Evolutionary conservation across 1,140 invertebrate genomes (phyloP).

Genomic region (Drosophila oshimai): DNA sequence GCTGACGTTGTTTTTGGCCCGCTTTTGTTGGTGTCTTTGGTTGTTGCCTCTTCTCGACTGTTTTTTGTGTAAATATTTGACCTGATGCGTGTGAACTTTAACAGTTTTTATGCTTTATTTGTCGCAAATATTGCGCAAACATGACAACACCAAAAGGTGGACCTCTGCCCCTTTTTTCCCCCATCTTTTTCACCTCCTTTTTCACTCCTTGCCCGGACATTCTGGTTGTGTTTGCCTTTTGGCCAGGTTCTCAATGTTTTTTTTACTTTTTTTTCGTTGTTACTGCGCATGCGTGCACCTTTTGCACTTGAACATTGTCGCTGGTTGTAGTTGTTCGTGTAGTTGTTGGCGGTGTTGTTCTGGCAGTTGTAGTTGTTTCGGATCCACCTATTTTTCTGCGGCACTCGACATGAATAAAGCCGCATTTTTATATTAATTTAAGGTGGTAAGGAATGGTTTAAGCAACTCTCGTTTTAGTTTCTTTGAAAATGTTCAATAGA

Average conservation of each 20-base stretch:
- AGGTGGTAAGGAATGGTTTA: neutral
- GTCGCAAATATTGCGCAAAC: constrained; percentile 81
- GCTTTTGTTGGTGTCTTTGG: constrained; percentile 9
- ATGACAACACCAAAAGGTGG: constrained; percentile 28
- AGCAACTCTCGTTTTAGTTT: too few species aligned
- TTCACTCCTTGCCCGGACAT: neutral
- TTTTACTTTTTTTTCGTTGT: constrained; percentile 18
- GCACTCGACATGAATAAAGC: neutral
- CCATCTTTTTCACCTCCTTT: neutral
- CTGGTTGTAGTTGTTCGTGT: constrained; percentile 29
- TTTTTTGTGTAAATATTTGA: constrained; percentile 76
- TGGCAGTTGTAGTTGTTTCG: neutral
- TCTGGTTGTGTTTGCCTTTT: constrained; percentile 58
- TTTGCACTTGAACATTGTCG: constrained; percentile 70
- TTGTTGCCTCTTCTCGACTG: constrained; percentile 31
- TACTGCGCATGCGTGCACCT: constrained; percentile 73
- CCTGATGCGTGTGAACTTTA: constrained; percentile 79
- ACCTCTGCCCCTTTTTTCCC: neutral
- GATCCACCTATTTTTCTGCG: neutral
- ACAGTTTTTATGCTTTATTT: constrained; percentile 82
- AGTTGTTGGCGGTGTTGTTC: constrained; percentile 6
- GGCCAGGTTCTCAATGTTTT: constrained; percentile 14
- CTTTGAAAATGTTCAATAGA: too few species aligned
- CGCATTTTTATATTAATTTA: neutral
- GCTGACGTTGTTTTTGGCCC: constrained; percentile 4